Base-by-base conservation (phyloP, 2,113 vertebrate species). In the Vulpes vulpes region DNA sequence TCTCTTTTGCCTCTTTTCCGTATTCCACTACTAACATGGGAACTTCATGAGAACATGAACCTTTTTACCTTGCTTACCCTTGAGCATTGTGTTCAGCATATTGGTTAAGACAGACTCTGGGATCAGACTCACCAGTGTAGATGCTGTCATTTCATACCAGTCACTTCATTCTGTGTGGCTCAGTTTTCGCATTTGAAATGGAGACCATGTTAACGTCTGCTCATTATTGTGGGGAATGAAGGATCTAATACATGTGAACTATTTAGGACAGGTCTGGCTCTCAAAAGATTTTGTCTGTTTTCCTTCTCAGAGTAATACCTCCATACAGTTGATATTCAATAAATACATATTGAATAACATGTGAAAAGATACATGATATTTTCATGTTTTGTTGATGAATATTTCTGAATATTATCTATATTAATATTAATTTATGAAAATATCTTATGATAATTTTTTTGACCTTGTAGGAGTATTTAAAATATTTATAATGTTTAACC, bases 401-500 rank as follows among this genome's bases (percentile, higher is more conserved):
- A 55, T 81, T 62, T 95, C 81, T 88, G 14, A 93, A 76, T 96
- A 92, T 93, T 79, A 83, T 14, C 51, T 89, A 38, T 86, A 86
- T 90, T 69, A 85, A 35, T 89, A 89, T 60, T 73, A 62, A 95
- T 73, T 86, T 89, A 65, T 79, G 12, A 60, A 87, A 97, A 96
- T 17, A 89, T 35, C 17, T 91, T 91, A 60, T n/a, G 89, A 59
- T 14, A 67, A n/a, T 11, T 11, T 84, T 80, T 94, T 69, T 96
- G 32, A 78, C 30, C 25, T 85, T 43, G 60, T 35, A 74, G 84
- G 43, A 83, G 9, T 86, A 82, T 43, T 64, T 84, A 94, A 83
- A 3, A 55, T 83, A 90, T 90, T 92, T 79, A 82, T 81, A 79
- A 65, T 92, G 8, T 86, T 97, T 51, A 94, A 79, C n/a, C 17